A percentile compares a stretch with the other conserved stretches of the same genome.
Evolutionary conservation across 1,140 invertebrate genomes (phyloP).

Genomic region (Sminthurides bifidus): DNA sequence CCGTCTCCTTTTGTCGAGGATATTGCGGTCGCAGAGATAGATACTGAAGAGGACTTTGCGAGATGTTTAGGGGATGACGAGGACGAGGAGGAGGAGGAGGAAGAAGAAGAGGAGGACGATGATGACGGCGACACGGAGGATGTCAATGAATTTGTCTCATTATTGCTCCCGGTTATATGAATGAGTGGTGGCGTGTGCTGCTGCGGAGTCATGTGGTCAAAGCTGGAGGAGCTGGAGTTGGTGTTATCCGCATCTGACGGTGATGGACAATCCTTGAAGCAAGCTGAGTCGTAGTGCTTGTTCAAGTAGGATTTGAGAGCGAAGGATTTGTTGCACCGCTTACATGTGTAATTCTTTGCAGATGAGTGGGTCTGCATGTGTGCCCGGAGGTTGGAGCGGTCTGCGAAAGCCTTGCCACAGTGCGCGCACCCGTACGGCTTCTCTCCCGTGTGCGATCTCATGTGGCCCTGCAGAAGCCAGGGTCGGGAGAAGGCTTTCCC

Average conservation of each 20-base stretch:
- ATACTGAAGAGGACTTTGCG: neutral
- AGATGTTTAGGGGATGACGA: neutral
- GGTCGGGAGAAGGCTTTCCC: constrained; percentile 92
- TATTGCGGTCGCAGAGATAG: neutral
- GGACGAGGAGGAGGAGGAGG: neutral
- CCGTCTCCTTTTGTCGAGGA: neutral
- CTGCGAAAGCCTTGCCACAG: constrained; percentile 57
- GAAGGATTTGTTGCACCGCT: constrained; percentile 81
- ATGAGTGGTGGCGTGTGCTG: neutral
- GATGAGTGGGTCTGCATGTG: constrained; percentile 97
- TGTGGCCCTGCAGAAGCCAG: constrained; percentile 81
- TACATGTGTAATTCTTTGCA: constrained; percentile 81
- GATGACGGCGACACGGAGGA: neutral
- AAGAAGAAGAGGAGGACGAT: neutral
- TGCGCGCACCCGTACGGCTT: constrained; percentile 58
- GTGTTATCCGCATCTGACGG: constrained; percentile 22
- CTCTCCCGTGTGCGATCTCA: constrained; percentile 55
- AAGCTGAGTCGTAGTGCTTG: constrained; percentile 90
- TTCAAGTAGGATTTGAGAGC: constrained; percentile 94
- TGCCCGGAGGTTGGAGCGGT: constrained; percentile 78
- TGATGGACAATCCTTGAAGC: constrained; percentile 45
- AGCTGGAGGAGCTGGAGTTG: constrained; percentile 3
- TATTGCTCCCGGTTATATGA: too few relatives aligned
- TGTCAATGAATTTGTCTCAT: neutral
- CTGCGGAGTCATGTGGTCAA: neutral